Conservation (phyloP, 2,113 vertebrate species). For the Ammodytes marinus region DNA sequence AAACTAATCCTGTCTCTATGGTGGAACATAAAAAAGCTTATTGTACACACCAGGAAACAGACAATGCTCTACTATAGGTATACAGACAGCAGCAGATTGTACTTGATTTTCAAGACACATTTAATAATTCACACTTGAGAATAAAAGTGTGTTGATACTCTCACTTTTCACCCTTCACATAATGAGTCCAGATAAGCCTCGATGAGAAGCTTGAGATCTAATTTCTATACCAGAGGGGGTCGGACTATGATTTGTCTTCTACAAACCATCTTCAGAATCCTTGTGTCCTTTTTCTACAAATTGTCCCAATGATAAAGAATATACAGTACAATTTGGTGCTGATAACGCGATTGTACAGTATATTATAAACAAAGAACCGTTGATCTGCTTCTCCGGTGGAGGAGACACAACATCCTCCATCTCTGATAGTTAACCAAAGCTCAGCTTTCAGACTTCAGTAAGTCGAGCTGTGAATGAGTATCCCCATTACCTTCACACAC, state of each 20-base stretch:
- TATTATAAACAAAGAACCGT: slow-evolving; percentile 30
- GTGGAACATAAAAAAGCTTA: neutral
- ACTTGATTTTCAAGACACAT: neutral
- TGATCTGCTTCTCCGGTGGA: slow-evolving; percentile 33
- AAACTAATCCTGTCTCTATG: neutral
- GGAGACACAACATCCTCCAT: slow-evolving; percentile 28
- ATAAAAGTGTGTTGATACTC: neutral
- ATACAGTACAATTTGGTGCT: neutral
- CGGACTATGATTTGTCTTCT: neutral
- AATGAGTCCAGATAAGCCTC: slow-evolving; percentile 9
- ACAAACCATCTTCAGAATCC: neutral
- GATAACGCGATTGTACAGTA: slow-evolving; percentile 3
- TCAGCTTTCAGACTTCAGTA: slow-evolving; percentile 25
- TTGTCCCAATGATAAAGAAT: neutral
- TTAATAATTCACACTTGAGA: neutral
- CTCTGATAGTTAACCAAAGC: slow-evolving; percentile 30
- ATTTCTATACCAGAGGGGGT: neutral
- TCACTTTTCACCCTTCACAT: neutral
- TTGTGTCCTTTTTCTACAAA: neutral
- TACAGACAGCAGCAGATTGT: neutral
- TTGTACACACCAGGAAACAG: neutral
- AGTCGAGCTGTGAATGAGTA: slow-evolving; percentile 16
- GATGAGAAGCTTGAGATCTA: neutral
- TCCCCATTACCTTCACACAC: slow-evolving; percentile 23
- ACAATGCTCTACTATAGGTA: neutral